Evolutionary conservation across 1,140 invertebrate genomes (phyloP).

Genomic region (Meloidogyne hapla): DNA sequence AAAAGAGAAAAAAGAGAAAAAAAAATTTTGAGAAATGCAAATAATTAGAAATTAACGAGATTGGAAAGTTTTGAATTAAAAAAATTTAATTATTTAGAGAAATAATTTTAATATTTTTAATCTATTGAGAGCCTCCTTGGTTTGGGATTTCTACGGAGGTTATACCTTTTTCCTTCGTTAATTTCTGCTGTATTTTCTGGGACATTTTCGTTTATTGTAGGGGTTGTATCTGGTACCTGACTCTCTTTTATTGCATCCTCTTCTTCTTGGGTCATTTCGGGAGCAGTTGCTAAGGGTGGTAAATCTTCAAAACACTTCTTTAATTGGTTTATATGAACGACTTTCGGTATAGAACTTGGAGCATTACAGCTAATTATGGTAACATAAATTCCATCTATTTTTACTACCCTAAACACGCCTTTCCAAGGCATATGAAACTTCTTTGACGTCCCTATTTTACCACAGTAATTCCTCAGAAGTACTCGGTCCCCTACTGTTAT

Average conservation of each 20-base stretch:
- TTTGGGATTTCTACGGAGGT: background rate
- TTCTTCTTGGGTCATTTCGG: background rate
- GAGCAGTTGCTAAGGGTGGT: background rate
- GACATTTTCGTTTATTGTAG: background rate
- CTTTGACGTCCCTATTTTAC: background rate
- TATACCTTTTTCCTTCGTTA: background rate
- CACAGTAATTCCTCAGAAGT: conserved; percentile 5
- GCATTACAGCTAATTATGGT: conserved; percentile 8
- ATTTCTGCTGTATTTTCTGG: too few relatives aligned
- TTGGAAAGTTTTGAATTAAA: too few relatives aligned
- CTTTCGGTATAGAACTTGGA: conserved; percentile 13
- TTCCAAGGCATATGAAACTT: conserved; percentile 32
- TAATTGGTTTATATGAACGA: conserved; percentile 31
- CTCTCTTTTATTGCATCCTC: background rate
- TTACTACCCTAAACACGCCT: conserved; percentile 18
- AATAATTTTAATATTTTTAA: too few relatives aligned
- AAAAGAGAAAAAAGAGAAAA: too few relatives aligned
- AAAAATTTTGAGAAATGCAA: too few relatives aligned
- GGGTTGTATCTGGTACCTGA: background rate
- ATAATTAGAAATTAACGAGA: too few relatives aligned
- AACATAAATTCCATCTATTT: conserved; percentile 16
- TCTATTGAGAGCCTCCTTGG: too few relatives aligned
- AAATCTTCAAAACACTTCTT: conserved; percentile 23
- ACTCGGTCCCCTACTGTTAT: conserved; percentile 29
- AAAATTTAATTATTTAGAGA: too few relatives aligned